Evolutionary conservation across 2,113 vertebrate genomes (phyloP).

Genomic region (Phaethon lepturus): DNA sequence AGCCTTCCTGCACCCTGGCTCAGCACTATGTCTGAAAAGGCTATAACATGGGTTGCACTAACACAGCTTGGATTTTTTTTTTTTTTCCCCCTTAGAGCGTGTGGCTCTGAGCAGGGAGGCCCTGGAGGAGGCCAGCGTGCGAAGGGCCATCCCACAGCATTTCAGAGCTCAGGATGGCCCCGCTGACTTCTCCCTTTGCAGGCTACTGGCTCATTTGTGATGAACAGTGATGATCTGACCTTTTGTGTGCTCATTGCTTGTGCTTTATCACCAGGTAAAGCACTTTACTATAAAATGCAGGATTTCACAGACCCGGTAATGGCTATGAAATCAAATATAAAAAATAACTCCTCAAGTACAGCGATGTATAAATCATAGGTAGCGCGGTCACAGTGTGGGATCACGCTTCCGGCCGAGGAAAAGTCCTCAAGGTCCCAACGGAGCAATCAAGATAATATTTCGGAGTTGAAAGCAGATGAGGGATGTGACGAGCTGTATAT

Average conservation of each 20-base stretch:
- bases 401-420: background rate
- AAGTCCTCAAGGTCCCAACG: background rate
- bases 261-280: background rate
- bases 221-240: background rate
- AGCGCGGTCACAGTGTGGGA: accelerated
- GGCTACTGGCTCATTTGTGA: accelerated
- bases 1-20: background rate
- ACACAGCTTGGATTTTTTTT: background rate
- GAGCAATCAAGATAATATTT: background rate
- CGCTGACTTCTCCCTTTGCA: background rate
- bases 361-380: accelerated
- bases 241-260: background rate
- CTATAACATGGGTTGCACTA: accelerated
- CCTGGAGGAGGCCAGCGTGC: accelerated
- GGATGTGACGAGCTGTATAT: background rate
- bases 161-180: background rate
- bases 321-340: background rate
- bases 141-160: background rate
- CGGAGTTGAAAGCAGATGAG: background rate
- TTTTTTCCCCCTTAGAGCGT: background rate
- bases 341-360: background rate
- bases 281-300: background rate
- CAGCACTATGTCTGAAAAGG: accelerated
- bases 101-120: background rate
- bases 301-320: background rate